Conservation (phyloP, 2,113 vertebrate species). For the Elephas maximus region DNA sequence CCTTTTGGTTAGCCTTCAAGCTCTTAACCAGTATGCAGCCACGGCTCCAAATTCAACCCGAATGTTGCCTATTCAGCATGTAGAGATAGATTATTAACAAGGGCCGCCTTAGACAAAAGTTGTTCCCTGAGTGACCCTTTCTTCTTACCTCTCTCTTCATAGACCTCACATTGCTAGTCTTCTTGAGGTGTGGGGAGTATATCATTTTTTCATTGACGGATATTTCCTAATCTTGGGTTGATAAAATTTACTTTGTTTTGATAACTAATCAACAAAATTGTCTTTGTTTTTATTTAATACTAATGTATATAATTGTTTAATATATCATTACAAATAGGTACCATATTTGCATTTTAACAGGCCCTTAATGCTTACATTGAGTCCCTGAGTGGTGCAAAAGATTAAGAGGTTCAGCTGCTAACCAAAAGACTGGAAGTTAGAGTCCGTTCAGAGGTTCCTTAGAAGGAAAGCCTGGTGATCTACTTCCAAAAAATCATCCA, state of each 20-base stretch:
- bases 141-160: neutral
- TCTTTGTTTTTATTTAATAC: neutral
- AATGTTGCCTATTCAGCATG: neutral
- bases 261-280: neutral
- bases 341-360: neutral
- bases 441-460: too few relatives aligned
- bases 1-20: too few relatives aligned
- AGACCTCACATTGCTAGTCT: fast-evolving
- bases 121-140: neutral
- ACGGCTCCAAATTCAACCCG: too few relatives aligned
- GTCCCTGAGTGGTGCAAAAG: too few relatives aligned
- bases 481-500: too few relatives aligned
- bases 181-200: neutral
- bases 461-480: too few relatives aligned
- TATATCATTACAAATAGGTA: neutral
- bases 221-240: neutral
- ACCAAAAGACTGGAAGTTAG: too few relatives aligned
- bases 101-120: neutral
- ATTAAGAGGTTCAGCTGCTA: too few relatives aligned
- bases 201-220: neutral
- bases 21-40: too few relatives aligned
- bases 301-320: neutral
- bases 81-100: neutral
- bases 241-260: neutral
- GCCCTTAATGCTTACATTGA: too few relatives aligned